These are phyloP conservation scores for Mystacornis crossleyi DNA, from an alignment of 2,113 vertebrate species.

Conservation along the genomic window DNA sequence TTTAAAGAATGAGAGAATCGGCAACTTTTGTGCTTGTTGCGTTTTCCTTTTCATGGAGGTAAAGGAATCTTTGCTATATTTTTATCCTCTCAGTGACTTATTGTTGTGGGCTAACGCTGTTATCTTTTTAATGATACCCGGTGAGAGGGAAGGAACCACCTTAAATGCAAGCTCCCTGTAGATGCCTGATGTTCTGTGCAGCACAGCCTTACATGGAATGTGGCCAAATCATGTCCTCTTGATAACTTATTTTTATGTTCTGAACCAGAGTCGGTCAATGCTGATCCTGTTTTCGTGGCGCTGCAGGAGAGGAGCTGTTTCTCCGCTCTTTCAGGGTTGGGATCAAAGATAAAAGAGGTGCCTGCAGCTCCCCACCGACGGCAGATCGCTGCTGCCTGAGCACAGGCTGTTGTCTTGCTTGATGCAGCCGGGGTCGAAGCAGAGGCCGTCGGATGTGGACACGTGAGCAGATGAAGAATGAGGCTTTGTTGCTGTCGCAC, in stretches of 20 bases:
- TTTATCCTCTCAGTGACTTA: not conserved
- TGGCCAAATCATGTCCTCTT: not conserved
- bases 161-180: not conserved
- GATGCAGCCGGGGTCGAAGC: not conserved
- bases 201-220: not conserved
- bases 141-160: not conserved
- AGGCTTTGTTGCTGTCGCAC: not conserved
- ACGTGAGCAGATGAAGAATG: not conserved
- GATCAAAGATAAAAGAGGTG: not conserved
- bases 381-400: not conserved
- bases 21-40: not conserved
- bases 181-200: not conserved
- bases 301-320: not conserved
- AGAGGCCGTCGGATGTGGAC: not conserved
- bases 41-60: not conserved
- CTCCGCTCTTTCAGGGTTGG: not conserved
- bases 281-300: not conserved
- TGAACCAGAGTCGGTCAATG: not conserved
- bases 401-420: not conserved
- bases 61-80: not conserved
- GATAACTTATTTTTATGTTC: slow-evolving; percentile 9
- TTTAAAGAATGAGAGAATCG: not conserved
- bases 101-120: not conserved
- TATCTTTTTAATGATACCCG: not conserved
- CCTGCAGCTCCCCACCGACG: not conserved